Evolutionary conservation across 2,113 vertebrate species (phyloP), one percentile per base, ranked within the genome.

Genomic region (Spizaetus ornatus): DNA sequence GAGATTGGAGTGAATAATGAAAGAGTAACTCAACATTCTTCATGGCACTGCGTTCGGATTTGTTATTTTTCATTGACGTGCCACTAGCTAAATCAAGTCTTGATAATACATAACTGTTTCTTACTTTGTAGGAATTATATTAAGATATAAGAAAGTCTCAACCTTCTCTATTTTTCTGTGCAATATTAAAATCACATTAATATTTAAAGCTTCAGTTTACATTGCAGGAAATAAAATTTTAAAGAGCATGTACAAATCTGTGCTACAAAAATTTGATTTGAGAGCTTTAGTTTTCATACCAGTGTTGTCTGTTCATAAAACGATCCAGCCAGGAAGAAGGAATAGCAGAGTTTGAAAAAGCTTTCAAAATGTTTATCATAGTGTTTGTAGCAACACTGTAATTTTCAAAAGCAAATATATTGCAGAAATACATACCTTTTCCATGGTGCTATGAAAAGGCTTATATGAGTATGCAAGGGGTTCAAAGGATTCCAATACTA

Each of bases 111-210:
- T 86, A 96, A 91, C 88, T 55, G 67, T 72, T 95, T 94, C 81
- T 78, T 80, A 88, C 78, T 96, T 94, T 70, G 50, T 91, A 95
- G 62, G 89, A 94, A 97, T 96, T 96, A 82, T 92, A 86, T 93
- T 94, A 91, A 93, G 72, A 89, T 92, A 93, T 88, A 95, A 90
- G 63, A 86, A 88, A 76, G 63, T 95, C 89, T 95, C 92, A 97
- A 94, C 94, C 92, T 94, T 95, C 89, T 95, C 38, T 88, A 76
- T 96, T 96, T 96, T 94, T 80, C 63, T 71, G 85, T 95, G 92
- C 61, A 97, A 92, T 97, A 97, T 95, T 97, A 95, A 97, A 98
- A 88, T 77, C 74, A 69, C 65, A 90, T 97, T 96, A 96, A 97
- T 97, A 96, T 95, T 97, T 97, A 90, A 97, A 96, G 48, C 25